Evolutionary conservation across 2,888 invertebrate genomes (phyloP), one percentile per base, ranked within the genome.

Genomic region (Orthonevra nobilis): DNA sequence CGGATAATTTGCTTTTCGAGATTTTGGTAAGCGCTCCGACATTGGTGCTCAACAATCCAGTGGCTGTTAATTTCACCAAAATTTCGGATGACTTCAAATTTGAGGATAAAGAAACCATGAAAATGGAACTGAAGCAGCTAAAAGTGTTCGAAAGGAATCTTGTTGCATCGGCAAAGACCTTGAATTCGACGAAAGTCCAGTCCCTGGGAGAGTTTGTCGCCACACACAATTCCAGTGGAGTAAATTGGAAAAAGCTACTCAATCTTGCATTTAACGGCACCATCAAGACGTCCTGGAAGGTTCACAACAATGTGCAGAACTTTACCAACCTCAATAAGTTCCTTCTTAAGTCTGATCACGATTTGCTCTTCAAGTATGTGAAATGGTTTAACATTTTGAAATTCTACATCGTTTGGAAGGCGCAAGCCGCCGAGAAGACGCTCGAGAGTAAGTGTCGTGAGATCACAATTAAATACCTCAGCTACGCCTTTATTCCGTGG

Each of bases 401-500:
- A 15, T 85, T 87, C 34, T 85, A 86, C 34, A 77, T 81, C 2
- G 36, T 83, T 0, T 87, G 86, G 87, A 83, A 83, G 19, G 63
- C 81, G 0, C 74, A 85, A 20, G 38, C 75, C 0, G 9, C 7
- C 9, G 82, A 83, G 3, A 82, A 82, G 0, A 82, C 75, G 3
- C 4, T 83, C 0, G 79, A 81, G n/a, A 82, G 81, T 26, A 83
- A 82, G 1, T 87, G 87, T 40, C 86, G 86, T 0, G 75, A 82
- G 4, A 81, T 84, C 2, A 83, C 86, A 0, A 83, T 85, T 1
- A 70, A 81, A 0, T 87, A 86, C 34, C 85, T 82, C 10, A 84
- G 83, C 14, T 86, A 85, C 34, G 87, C 87, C 0, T 60, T 87
- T 9, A 4, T 87, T 12, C 87, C 87, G 0, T 87, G 87, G 87